Base-by-base conservation (phyloP, 1,140 invertebrate species). In the Neotoxoptera formosana region DNA sequence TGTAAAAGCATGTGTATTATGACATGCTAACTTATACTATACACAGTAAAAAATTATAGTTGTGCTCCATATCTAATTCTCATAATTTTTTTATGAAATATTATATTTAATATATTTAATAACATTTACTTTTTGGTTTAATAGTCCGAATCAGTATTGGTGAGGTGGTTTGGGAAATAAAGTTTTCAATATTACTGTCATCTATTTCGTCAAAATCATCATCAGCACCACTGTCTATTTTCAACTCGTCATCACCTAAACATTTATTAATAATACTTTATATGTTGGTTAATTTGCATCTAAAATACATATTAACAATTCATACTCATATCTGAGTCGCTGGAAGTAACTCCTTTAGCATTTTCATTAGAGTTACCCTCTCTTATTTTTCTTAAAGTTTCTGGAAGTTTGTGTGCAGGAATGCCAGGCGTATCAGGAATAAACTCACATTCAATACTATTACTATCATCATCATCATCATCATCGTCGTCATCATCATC, bases 311-410 rank as follows among this genome's bases (percentile, higher is more conserved):
- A 20, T 47, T 81, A 81, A 30, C 11, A 9, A 36, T 51, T 81
- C 47, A 88, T 88, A 90, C 91, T 92, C 17, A 92, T 83, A 86
- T 92, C 91, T 20, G 91, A 92, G 36, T 92, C 91, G 41, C 91
- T 92, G 25, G 76, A 53, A 53, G 34, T 53, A 23, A 25, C 20
- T 41, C 4, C 45, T 41, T 51, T 92, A 17, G 76, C 14, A 30
- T 67, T 67, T 67, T 30, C 60, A 81, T 45, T 9, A 36, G 48
- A 51, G 14, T 48, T 53, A 84, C 30, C 56, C 30, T 83, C 45
- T 53, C 48, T 25, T 1, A 36, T 30, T 84, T 84, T 92, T 84
- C 60, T 67, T 41, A 34, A 7, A 17, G 25, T n/a, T 21, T 53
- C 84, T 84, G 36, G 51, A 51, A 76, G 4, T 48, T 51, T n/a